Evolutionary conservation across 1,140 invertebrate species (phyloP).

Genomic region (Littorina saxatilis): DNA sequence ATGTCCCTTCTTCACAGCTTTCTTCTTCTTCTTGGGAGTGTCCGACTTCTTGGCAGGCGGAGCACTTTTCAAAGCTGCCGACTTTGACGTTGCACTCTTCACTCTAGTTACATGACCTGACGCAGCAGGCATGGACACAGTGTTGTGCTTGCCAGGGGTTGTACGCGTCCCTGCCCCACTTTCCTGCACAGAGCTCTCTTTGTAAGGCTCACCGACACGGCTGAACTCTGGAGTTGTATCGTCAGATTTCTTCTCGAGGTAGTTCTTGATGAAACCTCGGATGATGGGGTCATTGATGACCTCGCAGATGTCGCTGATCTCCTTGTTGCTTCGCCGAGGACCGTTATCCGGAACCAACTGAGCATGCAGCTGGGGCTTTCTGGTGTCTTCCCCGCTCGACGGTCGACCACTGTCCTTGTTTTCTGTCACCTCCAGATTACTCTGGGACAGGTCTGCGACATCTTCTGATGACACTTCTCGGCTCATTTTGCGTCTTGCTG

Average conservation of each 20-base stretch:
- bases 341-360: neutral
- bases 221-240: neutral
- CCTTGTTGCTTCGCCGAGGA: slow-evolving; percentile 1
- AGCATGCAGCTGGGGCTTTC: neutral
- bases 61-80: neutral
- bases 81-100: neutral
- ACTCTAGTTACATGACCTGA: neutral
- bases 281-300: slow-evolving; percentile 56
- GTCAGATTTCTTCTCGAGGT: slow-evolving; percentile 49
- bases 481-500: neutral
- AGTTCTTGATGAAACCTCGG: slow-evolving; percentile 54
- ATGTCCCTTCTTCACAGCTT: slow-evolving; percentile 37
- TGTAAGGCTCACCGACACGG: too few species aligned
- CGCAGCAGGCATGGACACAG: neutral
- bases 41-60: neutral
- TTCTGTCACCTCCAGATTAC: slow-evolving; percentile 8
- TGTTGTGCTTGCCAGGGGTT: neutral
- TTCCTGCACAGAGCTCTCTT: neutral
- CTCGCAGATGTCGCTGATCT: slow-evolving; percentile 56
- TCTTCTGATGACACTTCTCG: neutral
- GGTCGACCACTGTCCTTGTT: slow-evolving; percentile 50
- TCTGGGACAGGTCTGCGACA: neutral
- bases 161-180: too few species aligned
- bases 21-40: slow-evolving; percentile 40
- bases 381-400: slow-evolving; percentile 47